Conservation (phyloP, 2,113 vertebrate species). For the Chionomys nivalis region DNA sequence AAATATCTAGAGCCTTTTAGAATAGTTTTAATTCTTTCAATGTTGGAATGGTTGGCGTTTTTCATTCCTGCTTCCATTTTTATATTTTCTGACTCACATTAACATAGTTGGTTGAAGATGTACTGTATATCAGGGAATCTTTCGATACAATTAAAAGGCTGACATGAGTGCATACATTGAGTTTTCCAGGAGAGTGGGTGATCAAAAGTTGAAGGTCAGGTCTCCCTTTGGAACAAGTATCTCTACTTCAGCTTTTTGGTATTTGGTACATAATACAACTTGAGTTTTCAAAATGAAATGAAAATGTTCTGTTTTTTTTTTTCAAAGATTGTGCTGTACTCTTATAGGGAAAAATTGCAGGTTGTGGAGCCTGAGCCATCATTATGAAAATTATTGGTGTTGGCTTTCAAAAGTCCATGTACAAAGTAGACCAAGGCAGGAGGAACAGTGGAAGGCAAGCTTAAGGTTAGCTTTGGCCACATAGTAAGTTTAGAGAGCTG, state of each 20-base stretch:
- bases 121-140: neutral
- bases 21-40: neutral
- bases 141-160: neutral
- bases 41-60: neutral
- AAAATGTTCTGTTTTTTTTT: neutral
- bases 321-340: neutral
- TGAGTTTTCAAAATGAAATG: neutral
- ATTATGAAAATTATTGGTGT: neutral
- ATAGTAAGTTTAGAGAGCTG: neutral
- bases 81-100: neutral
- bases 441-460: neutral
- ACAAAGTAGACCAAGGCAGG: neutral
- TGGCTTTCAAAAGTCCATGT: neutral
- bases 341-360: neutral
- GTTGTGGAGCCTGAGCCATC: neutral
- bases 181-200: neutral
- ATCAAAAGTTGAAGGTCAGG: neutral
- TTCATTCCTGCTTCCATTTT: neutral
- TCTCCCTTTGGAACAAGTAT: neutral
- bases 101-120: neutral
- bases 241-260: neutral
- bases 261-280: neutral
- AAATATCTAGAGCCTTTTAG: neutral
- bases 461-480: neutral
- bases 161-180: rapidly evolving